A percentile compares a stretch with the other conserved stretches of the same genome.
Conservation (phyloP, 2,113 vertebrate species). For the Platanista minor region DNA sequence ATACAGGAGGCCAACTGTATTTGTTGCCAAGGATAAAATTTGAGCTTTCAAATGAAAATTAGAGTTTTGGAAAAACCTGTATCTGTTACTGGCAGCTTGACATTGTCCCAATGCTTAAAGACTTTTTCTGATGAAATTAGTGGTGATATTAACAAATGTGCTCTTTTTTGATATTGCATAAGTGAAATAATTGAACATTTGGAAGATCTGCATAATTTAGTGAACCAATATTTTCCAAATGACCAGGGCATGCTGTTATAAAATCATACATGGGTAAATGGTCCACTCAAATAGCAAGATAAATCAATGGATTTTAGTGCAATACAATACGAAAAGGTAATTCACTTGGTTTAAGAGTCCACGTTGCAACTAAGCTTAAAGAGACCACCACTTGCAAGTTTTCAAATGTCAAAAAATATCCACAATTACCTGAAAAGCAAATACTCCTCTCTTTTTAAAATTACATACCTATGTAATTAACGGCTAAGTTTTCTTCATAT, state of each 20-base stretch:
- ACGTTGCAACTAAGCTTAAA: not conserved
- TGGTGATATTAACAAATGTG: not conserved
- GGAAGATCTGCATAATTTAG: not conserved
- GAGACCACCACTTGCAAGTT: conserved; percentile 2
- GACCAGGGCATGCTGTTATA: not conserved
- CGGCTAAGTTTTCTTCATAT: conserved; percentile 16
- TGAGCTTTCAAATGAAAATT: conserved; percentile 39
- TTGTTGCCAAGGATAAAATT: conserved; percentile 21
- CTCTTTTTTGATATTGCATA: not conserved
- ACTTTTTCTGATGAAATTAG: conserved; percentile 1
- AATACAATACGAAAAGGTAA: not conserved
- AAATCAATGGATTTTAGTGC: not conserved
- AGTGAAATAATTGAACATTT: conserved; percentile 19
- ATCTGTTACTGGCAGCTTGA: not conserved
- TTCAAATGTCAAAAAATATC: conserved; percentile 34
- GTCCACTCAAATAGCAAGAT: not conserved
- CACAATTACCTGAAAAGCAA: conserved; percentile 31
- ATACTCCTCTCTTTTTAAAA: not conserved
- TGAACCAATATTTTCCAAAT: conserved; percentile 36
- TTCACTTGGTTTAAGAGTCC: conserved; percentile 19
- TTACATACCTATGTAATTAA: conserved; percentile 52
- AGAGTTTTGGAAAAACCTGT: conserved; percentile 19
- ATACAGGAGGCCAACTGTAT: not conserved
- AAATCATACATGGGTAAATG: not conserved
- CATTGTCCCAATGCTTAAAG: not conserved